phyloP scores from a whole-genome alignment of 2,797 vertebrate genomes.

The Halcyon leucocephala region DNA sequence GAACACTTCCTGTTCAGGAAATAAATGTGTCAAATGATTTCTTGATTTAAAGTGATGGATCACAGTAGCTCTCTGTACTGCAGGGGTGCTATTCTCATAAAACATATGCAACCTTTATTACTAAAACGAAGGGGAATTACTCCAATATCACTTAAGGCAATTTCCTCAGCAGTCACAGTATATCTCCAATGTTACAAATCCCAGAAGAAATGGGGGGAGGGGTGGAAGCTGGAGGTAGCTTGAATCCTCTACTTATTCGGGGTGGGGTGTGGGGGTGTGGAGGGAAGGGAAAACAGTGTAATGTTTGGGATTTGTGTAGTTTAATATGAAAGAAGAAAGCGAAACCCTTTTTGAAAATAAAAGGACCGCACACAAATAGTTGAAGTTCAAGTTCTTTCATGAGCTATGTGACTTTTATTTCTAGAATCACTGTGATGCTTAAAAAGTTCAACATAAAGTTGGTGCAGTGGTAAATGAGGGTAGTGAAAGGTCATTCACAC shows the following conservation, averaged over 20 bases:
- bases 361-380: constrained; percentile 18
- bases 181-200: constrained; percentile 62
- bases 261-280: rapidly evolving
- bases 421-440: background rate
- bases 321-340: background rate
- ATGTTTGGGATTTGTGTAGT: constrained; percentile 38
- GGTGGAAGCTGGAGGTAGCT: background rate
- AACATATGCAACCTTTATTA: constrained; percentile 69
- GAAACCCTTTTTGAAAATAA: constrained; percentile 46
- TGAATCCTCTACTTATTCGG: constrained; percentile 14
- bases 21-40: constrained; percentile 76
- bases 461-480: background rate
- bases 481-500: background rate
- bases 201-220: constrained; percentile 29
- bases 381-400: constrained; percentile 25
- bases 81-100: constrained; percentile 69
- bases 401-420: background rate
- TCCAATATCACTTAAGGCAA: constrained; percentile 51
- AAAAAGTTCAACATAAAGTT: background rate
- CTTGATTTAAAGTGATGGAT: constrained; percentile 75
- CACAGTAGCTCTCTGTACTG: constrained; percentile 70
- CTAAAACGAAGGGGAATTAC: constrained; percentile 63
- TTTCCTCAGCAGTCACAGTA: constrained; percentile 54
- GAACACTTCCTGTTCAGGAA: constrained; percentile 74
- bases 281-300: background rate